Percentiles rank a stretch among this genome's conserved stretches.
These are phyloP conservation scores for Euzetes globulus DNA, from an alignment of 2,888 invertebrate species.

Conservation along the genomic window DNA sequence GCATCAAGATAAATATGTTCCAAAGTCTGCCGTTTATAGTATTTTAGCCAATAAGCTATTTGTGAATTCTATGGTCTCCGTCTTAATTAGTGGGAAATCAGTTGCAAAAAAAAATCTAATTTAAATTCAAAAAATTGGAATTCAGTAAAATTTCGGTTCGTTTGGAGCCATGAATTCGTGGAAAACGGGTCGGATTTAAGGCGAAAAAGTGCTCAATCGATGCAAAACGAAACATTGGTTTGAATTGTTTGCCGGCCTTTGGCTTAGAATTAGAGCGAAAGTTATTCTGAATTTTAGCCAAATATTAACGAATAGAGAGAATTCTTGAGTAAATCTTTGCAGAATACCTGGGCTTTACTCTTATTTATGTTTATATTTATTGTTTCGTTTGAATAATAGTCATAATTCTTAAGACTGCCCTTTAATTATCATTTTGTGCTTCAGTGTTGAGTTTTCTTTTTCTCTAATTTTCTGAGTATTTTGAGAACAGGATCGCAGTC, in stretches of 20 bases:
- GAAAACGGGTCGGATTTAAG: not conserved
- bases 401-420: conserved; percentile 23
- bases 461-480: conserved; percentile 7
- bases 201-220: not conserved
- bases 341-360: not conserved
- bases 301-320: not conserved
- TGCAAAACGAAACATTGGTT: not conserved
- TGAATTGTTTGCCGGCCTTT: not conserved
- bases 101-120: not conserved
- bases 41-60: too few relatives aligned
- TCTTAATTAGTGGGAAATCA: not conserved
- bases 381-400: conserved; percentile 29
- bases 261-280: not conserved
- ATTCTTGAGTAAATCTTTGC: not conserved
- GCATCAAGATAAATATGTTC: too few relatives aligned
- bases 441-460: not conserved
- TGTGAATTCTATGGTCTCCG: too few relatives aligned
- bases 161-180: not conserved
- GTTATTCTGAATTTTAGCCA: not conserved
- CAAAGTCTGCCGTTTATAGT: too few relatives aligned
- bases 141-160: not conserved
- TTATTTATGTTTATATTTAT: conserved; percentile 30
- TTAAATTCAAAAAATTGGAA: not conserved
- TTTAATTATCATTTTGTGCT: conserved; percentile 14
- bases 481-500: conserved; percentile 8